Percentiles rank a stretch among this genome's conserved stretches.
Evolutionary conservation across 1,140 invertebrate species (phyloP).

Genomic region (Apolygus lucorum): DNA sequence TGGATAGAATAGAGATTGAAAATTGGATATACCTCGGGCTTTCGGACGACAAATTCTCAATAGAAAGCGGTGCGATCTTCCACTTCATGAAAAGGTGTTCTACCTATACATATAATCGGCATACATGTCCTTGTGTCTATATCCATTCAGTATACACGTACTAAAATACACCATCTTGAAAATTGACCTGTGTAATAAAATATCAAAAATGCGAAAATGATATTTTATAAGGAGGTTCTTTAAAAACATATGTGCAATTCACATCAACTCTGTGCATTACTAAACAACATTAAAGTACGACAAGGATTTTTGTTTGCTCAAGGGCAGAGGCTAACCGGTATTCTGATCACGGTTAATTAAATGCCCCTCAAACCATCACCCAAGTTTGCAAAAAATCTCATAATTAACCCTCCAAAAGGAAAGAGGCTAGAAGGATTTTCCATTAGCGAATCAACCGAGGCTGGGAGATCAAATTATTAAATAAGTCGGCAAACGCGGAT

Average conservation of each 20-base stretch:
- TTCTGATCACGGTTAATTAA: neutral
- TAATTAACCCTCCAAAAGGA: neutral
- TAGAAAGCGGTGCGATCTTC: neutral
- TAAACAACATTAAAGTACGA: neutral
- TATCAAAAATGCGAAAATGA: neutral
- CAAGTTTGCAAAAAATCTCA: neutral
- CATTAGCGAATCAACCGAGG: neutral
- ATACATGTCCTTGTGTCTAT: too few relatives aligned
- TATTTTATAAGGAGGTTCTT: neutral
- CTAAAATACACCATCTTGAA: neutral
- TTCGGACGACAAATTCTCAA: neutral
- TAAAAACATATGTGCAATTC: neutral
- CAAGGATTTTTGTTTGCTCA: neutral
- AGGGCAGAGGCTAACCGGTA: neutral
- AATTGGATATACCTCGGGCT: neutral
- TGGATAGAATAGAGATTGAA: neutral
- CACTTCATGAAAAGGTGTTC: neutral
- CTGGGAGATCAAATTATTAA: neutral
- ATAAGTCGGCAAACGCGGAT: neutral
- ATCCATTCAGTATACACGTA: neutral
- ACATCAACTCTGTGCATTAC: neutral
- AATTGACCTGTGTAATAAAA: neutral
- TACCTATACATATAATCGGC: too few relatives aligned
- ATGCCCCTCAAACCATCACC: neutral
- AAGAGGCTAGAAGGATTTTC: neutral